Evolutionary conservation across 37 sponge, comb jelly and placozoan species (phyloP).

Genomic region (Beroe forskalii): DNA sequence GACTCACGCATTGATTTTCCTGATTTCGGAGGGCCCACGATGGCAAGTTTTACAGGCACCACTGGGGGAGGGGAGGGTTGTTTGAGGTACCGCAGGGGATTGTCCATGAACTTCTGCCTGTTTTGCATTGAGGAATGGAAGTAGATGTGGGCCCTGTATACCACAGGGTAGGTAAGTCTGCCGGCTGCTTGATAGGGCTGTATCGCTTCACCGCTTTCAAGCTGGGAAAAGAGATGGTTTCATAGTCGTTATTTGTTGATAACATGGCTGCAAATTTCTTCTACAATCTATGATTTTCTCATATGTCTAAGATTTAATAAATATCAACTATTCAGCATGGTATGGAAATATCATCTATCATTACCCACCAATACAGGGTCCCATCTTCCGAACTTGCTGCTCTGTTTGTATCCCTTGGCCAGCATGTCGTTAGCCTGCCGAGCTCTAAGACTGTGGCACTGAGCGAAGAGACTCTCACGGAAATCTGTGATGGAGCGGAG

Average conservation of each 20-base stretch:
- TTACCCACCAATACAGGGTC: slow-evolving; percentile 87
- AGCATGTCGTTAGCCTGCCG: slow-evolving; percentile 74
- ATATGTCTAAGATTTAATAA: too few species aligned
- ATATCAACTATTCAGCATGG: too few species aligned
- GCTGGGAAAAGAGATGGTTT: too few species aligned
- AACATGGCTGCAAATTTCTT: too few species aligned
- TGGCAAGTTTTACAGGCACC: slow-evolving; percentile 77
- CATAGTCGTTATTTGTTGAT: too few species aligned
- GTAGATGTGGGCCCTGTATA: slow-evolving; percentile 73
- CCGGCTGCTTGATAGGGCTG: slow-evolving; percentile 40
- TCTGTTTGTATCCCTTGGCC: slow-evolving; percentile 81
- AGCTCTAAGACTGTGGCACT: slow-evolving; percentile 71
- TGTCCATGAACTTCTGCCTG: slow-evolving; percentile 72
- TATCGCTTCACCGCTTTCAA: not conserved
- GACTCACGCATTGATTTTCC: slow-evolving; percentile 86
- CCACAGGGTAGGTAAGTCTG: slow-evolving; percentile 71
- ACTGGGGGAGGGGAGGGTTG: slow-evolving; percentile 70
- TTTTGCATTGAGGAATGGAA: slow-evolving; percentile 71
- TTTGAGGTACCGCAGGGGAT: slow-evolving; percentile 77
- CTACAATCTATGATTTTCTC: too few species aligned
- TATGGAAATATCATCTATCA: too few species aligned
- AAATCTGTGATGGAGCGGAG: slow-evolving; percentile 68
- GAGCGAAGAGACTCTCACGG: slow-evolving; percentile 76
- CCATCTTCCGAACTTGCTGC: slow-evolving; percentile 80
- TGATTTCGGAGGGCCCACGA: slow-evolving; percentile 91